Evolutionary conservation across 2,888 invertebrate species (phyloP), one percentile per base, ranked within the genome.

Genomic region (Chaetoderma sp.): DNA sequence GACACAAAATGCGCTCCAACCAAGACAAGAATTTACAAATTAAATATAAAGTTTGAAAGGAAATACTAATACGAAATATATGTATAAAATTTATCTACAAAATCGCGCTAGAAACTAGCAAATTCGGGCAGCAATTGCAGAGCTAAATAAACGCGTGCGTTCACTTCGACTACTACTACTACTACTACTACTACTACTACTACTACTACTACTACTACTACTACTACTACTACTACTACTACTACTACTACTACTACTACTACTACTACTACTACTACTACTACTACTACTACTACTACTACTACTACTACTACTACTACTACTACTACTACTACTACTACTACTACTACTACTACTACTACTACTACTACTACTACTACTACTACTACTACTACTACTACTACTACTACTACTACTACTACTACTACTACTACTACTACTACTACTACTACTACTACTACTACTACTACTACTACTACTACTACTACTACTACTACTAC

Each of bases 271-370:
- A 56, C 55, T 57, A n/a, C 55, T 57, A 56, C 55, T 57, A 56
- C 55, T 57, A 56, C 55, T 57, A n/a, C 55, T 57, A 56, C 55
- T 57, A 56, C 55, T 57, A 56, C 55, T 57, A 56, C 55, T 57
- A 56, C 55, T 57, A 56, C 55, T 57, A 56, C 55, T 57, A 56
- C 55, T 57, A 56, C 55, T 57, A 56, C 55, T 57, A 56, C 55
- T 57, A 56, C 55, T 57, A 56, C 55, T 57, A 56, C 55, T 57
- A 56, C 55, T 57, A 56, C 55, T 57, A 56, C 55, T 57, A 56
- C 55, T 57, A 56, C 55, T 57, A 18, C 21, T 57, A 56, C 55
- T 57, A 56, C 55, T 57, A 56, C 55, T 57, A 56, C 55, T 57
- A 56, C 55, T 57, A 56, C 55, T 57, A 56, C 55, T 57, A 56